Conservation (phyloP, 2,888 invertebrate species). For the Dexiosoma caninum region DNA sequence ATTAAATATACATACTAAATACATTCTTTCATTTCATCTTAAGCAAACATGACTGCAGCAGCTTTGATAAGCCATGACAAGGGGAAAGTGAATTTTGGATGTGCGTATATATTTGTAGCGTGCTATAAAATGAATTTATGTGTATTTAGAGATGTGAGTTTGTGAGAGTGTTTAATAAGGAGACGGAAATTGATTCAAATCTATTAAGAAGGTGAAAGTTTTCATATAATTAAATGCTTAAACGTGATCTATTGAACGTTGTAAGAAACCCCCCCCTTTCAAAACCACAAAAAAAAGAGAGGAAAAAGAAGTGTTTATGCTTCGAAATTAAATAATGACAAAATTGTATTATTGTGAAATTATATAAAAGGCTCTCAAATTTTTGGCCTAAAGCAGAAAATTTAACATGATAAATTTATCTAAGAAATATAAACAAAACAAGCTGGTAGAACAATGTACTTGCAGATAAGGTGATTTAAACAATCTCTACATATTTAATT, state of each 20-base stretch:
- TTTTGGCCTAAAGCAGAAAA: too few species aligned
- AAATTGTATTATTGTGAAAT: too few species aligned
- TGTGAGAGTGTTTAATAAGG: constrained; percentile 47
- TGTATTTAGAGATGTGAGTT: background rate
- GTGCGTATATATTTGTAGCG: background rate
- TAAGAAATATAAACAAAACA: too few species aligned
- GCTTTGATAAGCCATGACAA: background rate
- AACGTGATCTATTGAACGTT: background rate
- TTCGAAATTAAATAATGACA: constrained; percentile 47
- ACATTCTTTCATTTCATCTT: background rate
- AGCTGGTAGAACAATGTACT: too few species aligned
- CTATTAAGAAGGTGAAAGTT: constrained; percentile 57
- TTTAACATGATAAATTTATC: too few species aligned
- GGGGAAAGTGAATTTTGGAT: background rate
- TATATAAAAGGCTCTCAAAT: too few species aligned
- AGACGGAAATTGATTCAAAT: constrained; percentile 60
- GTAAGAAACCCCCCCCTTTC: background rate
- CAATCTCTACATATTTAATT: too few species aligned
- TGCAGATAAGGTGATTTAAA: too few species aligned
- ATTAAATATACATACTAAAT: constrained; percentile 32
- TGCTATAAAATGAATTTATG: constrained; percentile 1
- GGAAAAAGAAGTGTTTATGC: background rate
- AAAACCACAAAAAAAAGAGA: background rate
- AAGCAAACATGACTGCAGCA: background rate
- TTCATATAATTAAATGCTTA: constrained; percentile 41